phyloP scores from a whole-genome alignment of 2,888 invertebrate species.

The Disparrhopalites patrizii region DNA sequence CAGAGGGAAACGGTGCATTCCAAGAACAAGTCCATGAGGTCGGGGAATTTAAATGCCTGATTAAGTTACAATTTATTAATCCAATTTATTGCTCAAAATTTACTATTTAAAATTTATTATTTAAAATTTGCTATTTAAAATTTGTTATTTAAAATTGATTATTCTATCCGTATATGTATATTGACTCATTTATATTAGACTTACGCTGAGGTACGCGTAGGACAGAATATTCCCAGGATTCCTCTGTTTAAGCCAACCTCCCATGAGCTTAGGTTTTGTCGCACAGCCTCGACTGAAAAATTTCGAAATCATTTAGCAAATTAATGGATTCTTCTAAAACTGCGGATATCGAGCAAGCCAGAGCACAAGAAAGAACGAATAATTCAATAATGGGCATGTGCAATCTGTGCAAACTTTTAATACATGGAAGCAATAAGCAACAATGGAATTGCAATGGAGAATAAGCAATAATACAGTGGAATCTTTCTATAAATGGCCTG shows the following conservation, averaged over 20 bases:
- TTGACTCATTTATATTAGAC: background rate
- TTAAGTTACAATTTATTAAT: background rate
- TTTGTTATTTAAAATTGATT: background rate
- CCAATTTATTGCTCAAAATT: background rate
- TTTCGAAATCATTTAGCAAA: slow-evolving; percentile 43
- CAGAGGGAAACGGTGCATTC: slow-evolving; percentile 79
- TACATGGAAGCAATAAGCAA: too few relatives aligned
- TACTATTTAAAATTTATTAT: background rate
- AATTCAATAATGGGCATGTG: too few relatives aligned
- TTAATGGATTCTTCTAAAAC: background rate
- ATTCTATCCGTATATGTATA: background rate
- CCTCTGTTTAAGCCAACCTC: slow-evolving; percentile 74
- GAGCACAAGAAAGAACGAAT: background rate
- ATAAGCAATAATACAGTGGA: too few relatives aligned
- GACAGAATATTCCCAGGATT: slow-evolving; percentile 71
- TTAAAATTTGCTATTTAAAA: background rate
- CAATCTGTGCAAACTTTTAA: too few relatives aligned
- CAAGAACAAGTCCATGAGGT: slow-evolving; percentile 74
- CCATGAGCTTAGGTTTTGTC: slow-evolving; percentile 72
- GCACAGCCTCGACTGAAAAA: slow-evolving; percentile 62
- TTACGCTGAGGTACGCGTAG: slow-evolving; percentile 58
- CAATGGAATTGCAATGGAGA: too few relatives aligned
- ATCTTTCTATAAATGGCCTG: too few relatives aligned
- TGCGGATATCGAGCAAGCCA: background rate
- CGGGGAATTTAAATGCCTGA: slow-evolving; percentile 65